These are phyloP conservation scores for Epizoanthus ramosus DNA, from an alignment of 92 coral and sea anemone genomes.

Conservation along the genomic window DNA sequence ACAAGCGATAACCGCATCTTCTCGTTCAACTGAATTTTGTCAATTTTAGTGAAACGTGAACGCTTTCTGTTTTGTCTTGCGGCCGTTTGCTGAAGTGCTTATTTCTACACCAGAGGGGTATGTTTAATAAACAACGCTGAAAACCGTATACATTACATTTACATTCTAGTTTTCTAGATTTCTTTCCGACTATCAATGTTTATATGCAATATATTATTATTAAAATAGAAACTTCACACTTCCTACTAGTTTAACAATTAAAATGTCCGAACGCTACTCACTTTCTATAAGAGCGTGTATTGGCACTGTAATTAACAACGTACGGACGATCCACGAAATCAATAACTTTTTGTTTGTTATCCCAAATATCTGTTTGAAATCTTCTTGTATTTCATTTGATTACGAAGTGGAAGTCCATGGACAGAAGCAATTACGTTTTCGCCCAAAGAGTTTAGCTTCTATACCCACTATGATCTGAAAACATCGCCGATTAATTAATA, in stretches of 20 bases:
- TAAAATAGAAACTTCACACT: neutral
- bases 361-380: neutral
- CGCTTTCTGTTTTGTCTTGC: constrained; percentile 37
- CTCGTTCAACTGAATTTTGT: neutral
- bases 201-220: neutral
- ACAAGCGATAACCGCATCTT: neutral
- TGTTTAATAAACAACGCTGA: constrained; percentile 15
- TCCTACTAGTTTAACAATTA: neutral
- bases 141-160: neutral
- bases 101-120: neutral
- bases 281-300: neutral
- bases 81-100: constrained; percentile 38
- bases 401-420: constrained; percentile 1
- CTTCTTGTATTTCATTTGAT: constrained; percentile 24
- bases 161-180: neutral
- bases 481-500: neutral
- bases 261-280: neutral
- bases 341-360: neutral
- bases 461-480: neutral
- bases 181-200: neutral
- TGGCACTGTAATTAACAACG: neutral
- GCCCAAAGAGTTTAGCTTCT: neutral
- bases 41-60: neutral
- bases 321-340: constrained; percentile 3
- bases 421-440: constrained; percentile 15